These are phyloP conservation scores for Macrobrachium nipponense DNA, from an alignment of 1,140 invertebrate genomes.

Conservation along the genomic window DNA sequence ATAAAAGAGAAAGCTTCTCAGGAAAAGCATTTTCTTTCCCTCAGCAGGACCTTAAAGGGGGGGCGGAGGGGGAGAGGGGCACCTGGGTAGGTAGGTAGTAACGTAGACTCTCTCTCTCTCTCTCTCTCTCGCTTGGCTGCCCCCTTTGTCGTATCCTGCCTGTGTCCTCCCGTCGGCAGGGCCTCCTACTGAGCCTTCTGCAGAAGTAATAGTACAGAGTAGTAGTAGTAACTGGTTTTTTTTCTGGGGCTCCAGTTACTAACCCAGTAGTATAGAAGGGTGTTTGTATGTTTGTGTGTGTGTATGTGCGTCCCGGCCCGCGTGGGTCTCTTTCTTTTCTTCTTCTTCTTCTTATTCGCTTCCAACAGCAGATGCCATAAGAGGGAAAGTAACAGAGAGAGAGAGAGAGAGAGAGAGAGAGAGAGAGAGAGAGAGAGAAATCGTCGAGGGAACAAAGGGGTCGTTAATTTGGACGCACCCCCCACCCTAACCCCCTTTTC, in stretches of 20 bases:
- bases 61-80: too few relatives aligned
- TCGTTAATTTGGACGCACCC: conserved; percentile 37
- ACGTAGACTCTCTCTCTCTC: conserved; percentile 20
- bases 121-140: conserved; percentile 29
- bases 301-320: background rate
- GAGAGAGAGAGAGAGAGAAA: conserved; percentile 21
- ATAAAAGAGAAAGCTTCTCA: conserved; percentile 29
- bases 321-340: too few relatives aligned
- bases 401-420: background rate
- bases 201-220: background rate
- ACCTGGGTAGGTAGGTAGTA: conserved; percentile 28
- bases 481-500: background rate
- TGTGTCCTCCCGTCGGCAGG: conserved; percentile 9
- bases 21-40: conserved; percentile 31
- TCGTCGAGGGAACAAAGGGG: conserved; percentile 33
- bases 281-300: too few relatives aligned
- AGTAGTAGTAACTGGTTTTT: too few relatives aligned
- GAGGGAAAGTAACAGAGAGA: background rate
- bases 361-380: too few relatives aligned
- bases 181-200: conserved; percentile 37
- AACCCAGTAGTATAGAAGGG: too few relatives aligned
- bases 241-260: too few relatives aligned
- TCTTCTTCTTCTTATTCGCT: too few relatives aligned
- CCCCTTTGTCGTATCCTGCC: conserved; percentile 39
- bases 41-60: conserved; percentile 31